Evolutionary conservation across 2,888 invertebrate species (phyloP).

Genomic region (Orthonychiurus folsomi): DNA sequence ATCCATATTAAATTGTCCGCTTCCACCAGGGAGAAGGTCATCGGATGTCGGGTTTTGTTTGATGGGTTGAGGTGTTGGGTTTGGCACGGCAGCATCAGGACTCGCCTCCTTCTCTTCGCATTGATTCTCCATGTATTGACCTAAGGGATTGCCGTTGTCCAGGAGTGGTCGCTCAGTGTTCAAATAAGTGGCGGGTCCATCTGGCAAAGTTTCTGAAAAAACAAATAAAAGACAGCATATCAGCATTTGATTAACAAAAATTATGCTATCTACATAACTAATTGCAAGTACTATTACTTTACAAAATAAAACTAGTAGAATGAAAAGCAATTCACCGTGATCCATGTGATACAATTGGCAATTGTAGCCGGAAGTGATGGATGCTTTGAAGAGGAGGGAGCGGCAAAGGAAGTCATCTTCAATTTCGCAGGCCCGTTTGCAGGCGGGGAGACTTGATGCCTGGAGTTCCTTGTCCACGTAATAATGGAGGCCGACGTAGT

Average conservation of each 20-base stretch:
- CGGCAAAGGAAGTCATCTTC: conserved; percentile 88
- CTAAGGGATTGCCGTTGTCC: conserved; percentile 82
- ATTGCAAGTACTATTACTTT: too few species aligned
- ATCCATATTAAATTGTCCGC: conserved; percentile 22
- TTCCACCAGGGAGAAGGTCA: conserved; percentile 16
- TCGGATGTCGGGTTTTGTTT: not conserved
- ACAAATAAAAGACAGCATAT: too few species aligned
- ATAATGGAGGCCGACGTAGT: conserved; percentile 79
- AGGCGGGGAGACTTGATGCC: conserved; percentile 80
- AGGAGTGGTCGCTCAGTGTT: conserved; percentile 56
- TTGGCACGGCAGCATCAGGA: conserved; percentile 21
- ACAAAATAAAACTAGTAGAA: too few species aligned
- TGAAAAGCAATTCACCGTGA: too few species aligned
- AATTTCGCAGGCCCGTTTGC: conserved; percentile 79
- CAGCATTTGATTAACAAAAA: too few species aligned
- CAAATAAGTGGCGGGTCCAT: conserved; percentile 77
- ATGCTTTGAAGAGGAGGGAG: conserved; percentile 61
- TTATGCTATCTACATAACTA: too few species aligned
- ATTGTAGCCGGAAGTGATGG: conserved; percentile 68
- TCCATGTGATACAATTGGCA: conserved; percentile 78
- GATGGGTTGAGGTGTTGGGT: conserved; percentile 10
- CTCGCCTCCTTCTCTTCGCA: conserved; percentile 65
- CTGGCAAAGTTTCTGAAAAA: conserved; percentile 81
- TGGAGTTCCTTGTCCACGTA: conserved; percentile 83
- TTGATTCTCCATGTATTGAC: conserved; percentile 79